Evolutionary conservation across 2,888 invertebrate genomes (phyloP).

Genomic region (Byasa hedistus): DNA sequence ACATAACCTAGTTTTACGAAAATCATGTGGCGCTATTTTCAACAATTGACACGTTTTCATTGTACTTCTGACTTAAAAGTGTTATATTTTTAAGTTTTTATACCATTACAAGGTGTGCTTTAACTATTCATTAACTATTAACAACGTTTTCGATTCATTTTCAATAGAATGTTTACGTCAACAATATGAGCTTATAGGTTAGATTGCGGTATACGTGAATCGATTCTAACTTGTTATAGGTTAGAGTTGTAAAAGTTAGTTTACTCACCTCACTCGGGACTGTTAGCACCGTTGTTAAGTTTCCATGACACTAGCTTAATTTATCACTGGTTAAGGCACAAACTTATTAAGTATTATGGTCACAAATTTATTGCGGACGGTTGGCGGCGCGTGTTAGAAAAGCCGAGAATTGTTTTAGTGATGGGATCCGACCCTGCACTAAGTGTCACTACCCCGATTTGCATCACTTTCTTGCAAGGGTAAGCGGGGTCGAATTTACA

Average conservation of each 20-base stretch:
- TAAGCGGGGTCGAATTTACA: not conserved
- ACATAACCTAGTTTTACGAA: not conserved
- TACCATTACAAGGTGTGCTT: not conserved
- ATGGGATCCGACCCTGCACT: conserved; percentile 24
- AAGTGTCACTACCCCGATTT: conserved; percentile 10
- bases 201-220: conserved; percentile 28
- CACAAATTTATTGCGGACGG: conserved; percentile 37
- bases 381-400: conserved; percentile 33
- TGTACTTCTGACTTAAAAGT: conserved; percentile 17
- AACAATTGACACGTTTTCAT: not conserved
- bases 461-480: not conserved
- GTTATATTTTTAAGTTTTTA: not conserved
- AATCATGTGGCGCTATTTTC: not conserved
- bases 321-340: conserved; percentile 46
- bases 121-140: not conserved
- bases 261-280: conserved; percentile 15
- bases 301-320: conserved; percentile 30
- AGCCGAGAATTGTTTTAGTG: conserved; percentile 33
- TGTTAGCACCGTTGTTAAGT: conserved; percentile 24
- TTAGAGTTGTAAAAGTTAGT: conserved; percentile 16
- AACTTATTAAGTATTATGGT: conserved; percentile 38
- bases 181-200: conserved; percentile 12
- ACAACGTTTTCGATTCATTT: not conserved
- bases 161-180: conserved; percentile 18
- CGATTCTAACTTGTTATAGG: conserved; percentile 26